Conservation (phyloP, 2,113 vertebrate genomes). For the Phaethornis superciliosus region DNA sequence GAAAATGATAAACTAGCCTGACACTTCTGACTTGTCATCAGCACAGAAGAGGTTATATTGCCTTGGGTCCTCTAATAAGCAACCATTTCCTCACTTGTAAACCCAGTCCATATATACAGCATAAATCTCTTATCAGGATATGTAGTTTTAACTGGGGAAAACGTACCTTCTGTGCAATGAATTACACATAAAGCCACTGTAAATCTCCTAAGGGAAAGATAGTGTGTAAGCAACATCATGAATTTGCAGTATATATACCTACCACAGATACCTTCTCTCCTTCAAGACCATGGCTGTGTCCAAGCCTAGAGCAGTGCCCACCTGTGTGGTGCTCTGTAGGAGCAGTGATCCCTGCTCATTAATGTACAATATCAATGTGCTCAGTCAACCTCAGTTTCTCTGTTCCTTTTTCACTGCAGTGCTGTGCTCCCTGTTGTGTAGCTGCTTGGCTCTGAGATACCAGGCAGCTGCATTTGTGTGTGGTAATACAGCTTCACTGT, state of each 20-base stretch:
- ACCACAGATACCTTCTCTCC: not conserved
- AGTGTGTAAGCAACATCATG: not conserved
- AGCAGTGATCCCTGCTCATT: rapidly evolving
- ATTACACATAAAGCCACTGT: not conserved
- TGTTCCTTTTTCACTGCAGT: not conserved
- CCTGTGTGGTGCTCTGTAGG: not conserved
- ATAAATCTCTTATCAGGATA: not conserved
- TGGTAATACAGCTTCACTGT: not conserved
- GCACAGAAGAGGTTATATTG: not conserved
- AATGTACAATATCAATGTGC: too few relatives aligned
- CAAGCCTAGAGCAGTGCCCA: not conserved
- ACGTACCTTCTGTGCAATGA: not conserved
- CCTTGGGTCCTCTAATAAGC: not conserved
- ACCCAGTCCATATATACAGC: not conserved
- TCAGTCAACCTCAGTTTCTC: not conserved
- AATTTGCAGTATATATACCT: not conserved
- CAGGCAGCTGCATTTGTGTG: not conserved
- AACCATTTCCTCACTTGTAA: not conserved
- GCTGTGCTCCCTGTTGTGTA: not conserved
- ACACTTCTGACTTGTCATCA: not conserved
- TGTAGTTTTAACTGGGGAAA: not conserved
- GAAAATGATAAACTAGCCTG: not conserved
- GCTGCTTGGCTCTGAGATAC: not conserved
- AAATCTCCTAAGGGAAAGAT: not conserved
- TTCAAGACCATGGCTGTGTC: not conserved